Evolutionary conservation across 2,888 invertebrate genomes (phyloP).

Genomic region (Theretra japonica): DNA sequence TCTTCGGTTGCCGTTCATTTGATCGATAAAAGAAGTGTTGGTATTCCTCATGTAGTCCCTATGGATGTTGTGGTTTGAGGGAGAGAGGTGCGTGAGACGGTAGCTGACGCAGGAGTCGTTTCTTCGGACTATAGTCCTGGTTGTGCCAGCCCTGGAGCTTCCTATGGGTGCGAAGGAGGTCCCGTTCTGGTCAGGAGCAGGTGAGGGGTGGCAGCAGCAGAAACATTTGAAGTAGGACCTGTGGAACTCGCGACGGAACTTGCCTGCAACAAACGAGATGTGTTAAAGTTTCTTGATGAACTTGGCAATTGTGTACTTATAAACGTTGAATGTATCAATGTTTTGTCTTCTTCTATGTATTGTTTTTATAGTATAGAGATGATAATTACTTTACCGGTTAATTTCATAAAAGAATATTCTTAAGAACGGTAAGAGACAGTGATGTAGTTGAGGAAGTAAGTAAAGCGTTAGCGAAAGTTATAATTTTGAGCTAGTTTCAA

Average conservation of each 20-base stretch:
- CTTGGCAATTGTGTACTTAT: background rate
- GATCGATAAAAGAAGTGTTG: conserved; percentile 79
- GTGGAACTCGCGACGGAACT: conserved; percentile 89
- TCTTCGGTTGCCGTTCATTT: conserved; percentile 71
- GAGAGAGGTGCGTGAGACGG: conserved; percentile 75
- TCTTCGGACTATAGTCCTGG: conserved; percentile 73
- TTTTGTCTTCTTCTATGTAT: background rate
- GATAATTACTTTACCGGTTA: background rate
- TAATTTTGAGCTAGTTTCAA: too few species aligned
- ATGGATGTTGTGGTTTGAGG: conserved; percentile 78
- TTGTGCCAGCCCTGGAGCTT: conserved; percentile 75
- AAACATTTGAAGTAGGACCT: conserved; percentile 88
- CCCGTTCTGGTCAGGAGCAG: conserved; percentile 70
- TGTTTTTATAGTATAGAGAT: background rate
- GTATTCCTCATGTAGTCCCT: conserved; percentile 72
- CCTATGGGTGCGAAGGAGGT: conserved; percentile 77
- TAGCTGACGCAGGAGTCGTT: conserved; percentile 80
- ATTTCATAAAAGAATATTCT: background rate
- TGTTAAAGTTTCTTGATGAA: background rate
- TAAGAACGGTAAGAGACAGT: too few species aligned
- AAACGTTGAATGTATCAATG: background rate
- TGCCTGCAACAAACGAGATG: conserved; percentile 84
- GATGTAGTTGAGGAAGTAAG: too few species aligned
- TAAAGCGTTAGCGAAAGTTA: too few species aligned
- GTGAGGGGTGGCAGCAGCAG: conserved; percentile 68